Percentiles rank a stretch among this genome's conserved stretches.
Conservation (phyloP, 2,888 invertebrate species). For the Sclerodermus sp. region DNA sequence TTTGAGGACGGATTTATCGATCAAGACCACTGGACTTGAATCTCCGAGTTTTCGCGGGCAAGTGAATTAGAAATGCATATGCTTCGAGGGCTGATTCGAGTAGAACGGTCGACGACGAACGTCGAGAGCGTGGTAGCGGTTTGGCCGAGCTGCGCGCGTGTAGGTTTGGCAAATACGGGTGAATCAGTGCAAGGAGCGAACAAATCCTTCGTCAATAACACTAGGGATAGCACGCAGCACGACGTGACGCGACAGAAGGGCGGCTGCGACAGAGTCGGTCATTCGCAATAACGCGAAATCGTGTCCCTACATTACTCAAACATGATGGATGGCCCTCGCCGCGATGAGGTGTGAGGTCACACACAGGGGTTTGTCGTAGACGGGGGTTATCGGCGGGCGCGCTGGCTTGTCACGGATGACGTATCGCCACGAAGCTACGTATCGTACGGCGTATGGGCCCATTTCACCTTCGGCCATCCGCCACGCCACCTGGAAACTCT, state of each 20-base stretch:
- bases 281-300: constrained; percentile 51
- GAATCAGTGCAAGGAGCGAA: not conserved
- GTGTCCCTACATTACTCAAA: constrained; percentile 51
- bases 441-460: not conserved
- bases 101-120: too few species aligned
- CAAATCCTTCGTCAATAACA: constrained; percentile 21
- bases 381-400: constrained; percentile 40
- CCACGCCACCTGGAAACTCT: constrained; percentile 22
- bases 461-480: constrained; percentile 18
- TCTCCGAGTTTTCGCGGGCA: too few species aligned
- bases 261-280: constrained; percentile 30
- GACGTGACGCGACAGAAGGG: constrained; percentile 14
- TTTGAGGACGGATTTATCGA: too few species aligned
- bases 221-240: too few species aligned
- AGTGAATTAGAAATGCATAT: too few species aligned
- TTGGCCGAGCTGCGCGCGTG: too few species aligned
- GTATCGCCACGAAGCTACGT: constrained; percentile 43
- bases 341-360: constrained; percentile 36
- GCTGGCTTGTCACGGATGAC: constrained; percentile 51
- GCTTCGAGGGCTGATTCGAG: too few species aligned
- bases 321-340: constrained; percentile 48
- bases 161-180: not conserved
- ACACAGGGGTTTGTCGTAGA: constrained; percentile 34
- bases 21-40: too few species aligned
- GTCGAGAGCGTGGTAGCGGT: too few species aligned